These are phyloP conservation scores for Thaumetopoea pityocampa DNA, from an alignment of 1,140 invertebrate genomes.

Conservation along the genomic window DNA sequence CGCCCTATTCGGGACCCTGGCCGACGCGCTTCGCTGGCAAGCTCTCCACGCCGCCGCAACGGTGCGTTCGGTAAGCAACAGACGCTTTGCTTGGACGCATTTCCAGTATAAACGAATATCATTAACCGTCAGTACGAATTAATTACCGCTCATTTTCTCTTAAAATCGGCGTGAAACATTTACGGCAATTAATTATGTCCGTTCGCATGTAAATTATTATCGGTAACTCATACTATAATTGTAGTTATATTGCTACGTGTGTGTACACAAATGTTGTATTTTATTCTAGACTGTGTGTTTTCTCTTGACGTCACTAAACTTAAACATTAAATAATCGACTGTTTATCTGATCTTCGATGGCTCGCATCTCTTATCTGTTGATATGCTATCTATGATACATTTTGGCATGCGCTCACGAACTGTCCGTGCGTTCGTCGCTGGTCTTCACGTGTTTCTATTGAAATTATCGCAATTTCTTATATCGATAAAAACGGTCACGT, in stretches of 20 bases:
- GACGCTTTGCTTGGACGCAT: constrained; percentile 7
- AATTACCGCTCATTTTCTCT: too few species aligned
- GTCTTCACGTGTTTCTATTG: constrained; percentile 34
- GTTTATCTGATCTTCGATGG: constrained; percentile 23
- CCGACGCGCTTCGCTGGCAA: constrained; percentile 59
- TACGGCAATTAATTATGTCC: too few species aligned
- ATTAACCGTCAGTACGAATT: too few species aligned
- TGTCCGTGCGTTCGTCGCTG: constrained; percentile 24
- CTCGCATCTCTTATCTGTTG: constrained; percentile 9
- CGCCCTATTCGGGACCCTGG: constrained; percentile 58
- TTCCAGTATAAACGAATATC: neutral
- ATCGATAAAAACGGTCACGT: constrained; percentile 40
- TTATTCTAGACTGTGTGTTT: constrained; percentile 5
- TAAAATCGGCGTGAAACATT: too few species aligned
- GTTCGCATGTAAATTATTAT: neutral
- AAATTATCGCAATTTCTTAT: constrained; percentile 37
- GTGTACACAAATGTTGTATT: constrained; percentile 12
- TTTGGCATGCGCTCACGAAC: constrained; percentile 31
- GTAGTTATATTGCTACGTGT: constrained; percentile 9
- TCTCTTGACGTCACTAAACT: constrained; percentile 22
- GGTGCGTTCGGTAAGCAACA: constrained; percentile 41
- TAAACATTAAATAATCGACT: constrained; percentile 11
- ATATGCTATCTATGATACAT: constrained; percentile 24
- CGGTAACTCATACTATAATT: constrained; percentile 6
- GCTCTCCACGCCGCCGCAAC: constrained; percentile 47